Base-by-base conservation (phyloP, 2,888 invertebrate species). In the Epinotia bilunana region DNA sequence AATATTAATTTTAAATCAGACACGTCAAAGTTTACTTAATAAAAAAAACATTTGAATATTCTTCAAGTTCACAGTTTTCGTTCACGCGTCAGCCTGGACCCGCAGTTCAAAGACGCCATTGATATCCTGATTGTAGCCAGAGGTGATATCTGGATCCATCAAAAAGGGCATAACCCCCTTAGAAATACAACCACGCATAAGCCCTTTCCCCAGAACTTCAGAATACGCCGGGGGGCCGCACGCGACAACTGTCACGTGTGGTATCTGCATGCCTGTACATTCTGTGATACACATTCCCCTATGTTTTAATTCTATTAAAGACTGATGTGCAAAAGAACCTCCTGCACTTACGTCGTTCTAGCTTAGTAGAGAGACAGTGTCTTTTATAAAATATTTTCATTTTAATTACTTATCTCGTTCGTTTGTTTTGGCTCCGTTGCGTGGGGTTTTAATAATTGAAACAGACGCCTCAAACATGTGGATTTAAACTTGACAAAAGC, bases 21-120 rank as follows among this genome's bases (percentile, higher is more conserved):
- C 16, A 5, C 16, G 16, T 13, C 53, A 13, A 53, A 6, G 1
- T 16, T 6, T 49, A 43, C 12, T 18, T 18, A 5, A 11, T 39
- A 43, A 43, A 62, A 62, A 43, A 20, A 57, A 12, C 13, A 33
- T 0, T 28, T 12, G n/a, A n/a, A 55, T 16, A 16, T 58, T 23
- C n/a, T 13, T 11, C 69, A 60, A 65, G 60, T 71, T 23, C 65
- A 61, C 64, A 71, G 74, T 74, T 74, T 74, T 49, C 39, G 70
- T 68, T 64, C 69, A 55, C 71, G 57, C 65, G 20, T 39, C 60
- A 57, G 33, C 55, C 12, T 65, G 13, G 23, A 61, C 61, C 61
- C 61, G 46, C 67, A 76, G 73, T 68, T 79, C 78, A 79, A 79
- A 79, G 77, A 76, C 64, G 65, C 70, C 77, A 78, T 78, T 79